Percentiles rank a stretch among this genome's conserved stretches.
phyloP scores from a whole-genome alignment of 1,140 invertebrate species.

The Scaptomyza pallida region DNA sequence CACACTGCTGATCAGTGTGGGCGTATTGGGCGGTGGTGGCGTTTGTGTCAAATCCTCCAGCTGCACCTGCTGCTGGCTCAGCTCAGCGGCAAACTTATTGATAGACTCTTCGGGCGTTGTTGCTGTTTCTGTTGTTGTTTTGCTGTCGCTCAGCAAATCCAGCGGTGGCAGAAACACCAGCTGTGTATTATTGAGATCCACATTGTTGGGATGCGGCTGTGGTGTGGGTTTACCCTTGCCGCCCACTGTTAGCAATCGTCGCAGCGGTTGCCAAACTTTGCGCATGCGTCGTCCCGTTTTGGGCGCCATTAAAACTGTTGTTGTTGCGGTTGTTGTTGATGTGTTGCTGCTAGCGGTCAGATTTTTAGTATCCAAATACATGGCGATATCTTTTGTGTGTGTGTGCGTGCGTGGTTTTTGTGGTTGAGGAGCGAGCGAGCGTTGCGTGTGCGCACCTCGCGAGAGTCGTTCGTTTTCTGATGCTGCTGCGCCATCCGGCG shows the following conservation, averaged over 20 bases:
- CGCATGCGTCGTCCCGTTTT: conserved; percentile 58
- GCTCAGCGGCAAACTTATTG: conserved; percentile 49
- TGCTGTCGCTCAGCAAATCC: conserved; percentile 43
- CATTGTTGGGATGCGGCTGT: conserved; percentile 76
- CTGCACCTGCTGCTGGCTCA: conserved; percentile 32
- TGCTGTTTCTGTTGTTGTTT: conserved; percentile 15
- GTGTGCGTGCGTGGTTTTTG: conserved; percentile 36
- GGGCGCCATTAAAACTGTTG: conserved; percentile 17
- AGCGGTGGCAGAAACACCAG: conserved; percentile 16
- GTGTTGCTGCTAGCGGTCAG: conserved; percentile 47
- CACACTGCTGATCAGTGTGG: conserved; percentile 70
- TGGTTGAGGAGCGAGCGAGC: conserved; percentile 40
- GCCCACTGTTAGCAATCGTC: conserved; percentile 66
- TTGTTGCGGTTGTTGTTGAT: conserved; percentile 31
- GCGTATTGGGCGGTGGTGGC: conserved; percentile 69
- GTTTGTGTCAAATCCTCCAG: conserved; percentile 37
- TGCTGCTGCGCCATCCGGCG: conserved; percentile 75
- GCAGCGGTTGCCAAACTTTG: conserved; percentile 73
- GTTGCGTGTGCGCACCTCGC: conserved; percentile 81
- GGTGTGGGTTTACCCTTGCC: conserved; percentile 52
- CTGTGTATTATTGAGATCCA: conserved; percentile 79
- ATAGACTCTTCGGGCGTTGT: conserved; percentile 44
- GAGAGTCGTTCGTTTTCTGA: conserved; percentile 81
- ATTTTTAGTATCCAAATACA: conserved; percentile 83
- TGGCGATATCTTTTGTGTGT: conserved; percentile 44